Evolutionary conservation across 2,797 vertebrate species (phyloP).

Genomic region (Tangara arthus): DNA sequence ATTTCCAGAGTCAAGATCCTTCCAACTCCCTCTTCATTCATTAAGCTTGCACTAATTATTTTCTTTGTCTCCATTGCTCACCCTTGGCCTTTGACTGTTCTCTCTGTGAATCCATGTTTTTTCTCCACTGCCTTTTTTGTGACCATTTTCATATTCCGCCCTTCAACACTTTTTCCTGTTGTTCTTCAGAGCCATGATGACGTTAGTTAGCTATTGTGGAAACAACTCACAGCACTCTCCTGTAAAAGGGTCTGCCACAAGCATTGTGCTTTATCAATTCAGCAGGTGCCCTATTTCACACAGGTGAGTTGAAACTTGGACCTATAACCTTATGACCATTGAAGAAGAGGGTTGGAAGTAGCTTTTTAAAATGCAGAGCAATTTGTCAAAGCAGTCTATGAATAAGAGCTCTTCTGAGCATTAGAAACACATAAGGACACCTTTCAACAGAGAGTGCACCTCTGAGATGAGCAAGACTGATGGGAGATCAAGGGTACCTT

Average conservation of each 20-base stretch:
- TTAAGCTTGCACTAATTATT: neutral
- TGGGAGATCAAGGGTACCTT: neutral
- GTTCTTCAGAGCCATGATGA: neutral
- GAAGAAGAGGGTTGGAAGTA: neutral
- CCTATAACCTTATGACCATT: neutral
- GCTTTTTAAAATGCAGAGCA: neutral
- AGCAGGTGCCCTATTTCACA: neutral
- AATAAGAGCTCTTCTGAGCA: neutral
- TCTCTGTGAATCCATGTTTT: neutral
- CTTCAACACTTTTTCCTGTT: neutral
- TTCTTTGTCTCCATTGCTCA: neutral
- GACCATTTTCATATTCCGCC: neutral
- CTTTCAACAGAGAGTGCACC: neutral
- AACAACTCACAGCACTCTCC: neutral
- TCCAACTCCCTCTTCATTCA: neutral
- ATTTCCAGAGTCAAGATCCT: neutral
- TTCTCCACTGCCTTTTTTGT: neutral
- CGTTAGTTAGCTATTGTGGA: neutral
- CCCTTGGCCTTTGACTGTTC: neutral
- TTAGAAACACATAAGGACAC: neutral
- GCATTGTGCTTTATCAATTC: neutral
- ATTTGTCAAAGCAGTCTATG: neutral
- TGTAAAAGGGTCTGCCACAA: neutral
- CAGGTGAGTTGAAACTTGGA: neutral
- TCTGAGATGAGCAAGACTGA: neutral